Evolutionary conservation across 2,113 vertebrate genomes (phyloP).

Genomic region (Lamprotornis superbus): DNA sequence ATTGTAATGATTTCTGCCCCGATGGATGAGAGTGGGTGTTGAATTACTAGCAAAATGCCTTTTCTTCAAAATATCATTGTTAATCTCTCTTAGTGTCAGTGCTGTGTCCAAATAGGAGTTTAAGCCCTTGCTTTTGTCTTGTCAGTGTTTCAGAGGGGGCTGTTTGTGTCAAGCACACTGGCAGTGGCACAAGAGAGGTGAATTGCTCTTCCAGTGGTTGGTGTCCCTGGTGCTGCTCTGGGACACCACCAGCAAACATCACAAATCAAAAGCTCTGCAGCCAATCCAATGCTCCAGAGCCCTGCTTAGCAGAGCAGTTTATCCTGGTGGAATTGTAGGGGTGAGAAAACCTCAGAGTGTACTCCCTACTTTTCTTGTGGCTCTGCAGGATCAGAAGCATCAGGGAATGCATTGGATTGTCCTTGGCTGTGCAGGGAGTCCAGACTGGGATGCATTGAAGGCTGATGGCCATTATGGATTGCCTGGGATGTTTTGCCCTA

Average conservation of each 20-base stretch:
- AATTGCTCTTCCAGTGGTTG: not conserved
- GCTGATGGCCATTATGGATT: not conserved
- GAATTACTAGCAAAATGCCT: conserved; percentile 9
- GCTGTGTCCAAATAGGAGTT: not conserved
- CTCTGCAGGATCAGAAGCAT: not conserved
- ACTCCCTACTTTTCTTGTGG: not conserved
- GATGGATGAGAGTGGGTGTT: not conserved
- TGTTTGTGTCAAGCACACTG: not conserved
- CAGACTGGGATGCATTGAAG: not conserved
- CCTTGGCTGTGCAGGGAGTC: not conserved
- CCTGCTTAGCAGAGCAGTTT: not conserved
- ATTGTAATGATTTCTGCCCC: not conserved
- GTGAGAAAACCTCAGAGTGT: not conserved
- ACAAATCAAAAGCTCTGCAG: not conserved
- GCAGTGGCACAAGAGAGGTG: not conserved
- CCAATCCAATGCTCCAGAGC: fast-evolving
- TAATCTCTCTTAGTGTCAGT: not conserved
- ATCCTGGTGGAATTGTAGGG: not conserved
- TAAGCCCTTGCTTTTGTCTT: not conserved
- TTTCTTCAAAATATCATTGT: not conserved
- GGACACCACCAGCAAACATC: not conserved
- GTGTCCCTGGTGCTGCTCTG: not conserved
- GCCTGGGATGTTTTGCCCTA: not conserved
- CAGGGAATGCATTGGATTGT: not conserved
- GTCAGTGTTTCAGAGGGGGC: not conserved